Evolutionary conservation across 1,140 invertebrate species (phyloP).

Genomic region (Batillaria attramentaria): DNA sequence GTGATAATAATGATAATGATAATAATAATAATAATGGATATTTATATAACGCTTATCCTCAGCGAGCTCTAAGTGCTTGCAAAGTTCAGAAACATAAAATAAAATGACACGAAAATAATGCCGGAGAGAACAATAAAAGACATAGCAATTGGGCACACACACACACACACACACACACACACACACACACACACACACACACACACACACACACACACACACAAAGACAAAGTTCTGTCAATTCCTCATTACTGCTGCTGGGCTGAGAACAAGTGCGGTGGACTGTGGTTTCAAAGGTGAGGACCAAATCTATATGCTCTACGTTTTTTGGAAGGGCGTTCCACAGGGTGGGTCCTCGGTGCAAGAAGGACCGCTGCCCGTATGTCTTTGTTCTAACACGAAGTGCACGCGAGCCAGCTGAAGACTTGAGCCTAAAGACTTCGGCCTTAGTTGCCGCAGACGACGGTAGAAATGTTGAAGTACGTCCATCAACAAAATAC

Average conservation of each 20-base stretch:
- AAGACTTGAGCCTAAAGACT: too few species aligned
- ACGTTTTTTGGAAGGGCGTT: background rate
- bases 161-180: conserved; percentile 8
- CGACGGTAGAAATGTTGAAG: too few species aligned
- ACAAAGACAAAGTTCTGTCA: background rate
- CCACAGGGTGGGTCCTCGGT: background rate
- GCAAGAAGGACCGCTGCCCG: background rate
- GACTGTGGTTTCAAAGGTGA: too few species aligned
- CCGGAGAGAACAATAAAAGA: background rate
- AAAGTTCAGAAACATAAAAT: background rate
- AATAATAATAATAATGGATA: too few species aligned
- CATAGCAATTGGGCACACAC: background rate
- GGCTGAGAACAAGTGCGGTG: too few species aligned
- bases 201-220: background rate
- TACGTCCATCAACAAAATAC: too few species aligned
- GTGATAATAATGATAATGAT: too few species aligned
- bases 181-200: background rate
- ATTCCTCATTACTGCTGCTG: background rate
- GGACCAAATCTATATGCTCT: background rate
- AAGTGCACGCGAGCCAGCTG: too few species aligned
- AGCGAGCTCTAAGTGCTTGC: background rate
- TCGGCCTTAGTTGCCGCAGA: too few species aligned
- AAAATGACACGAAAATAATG: background rate
- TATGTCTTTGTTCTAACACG: background rate
- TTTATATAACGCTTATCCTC: too few species aligned